Evolutionary conservation across 2,888 invertebrate genomes (phyloP).

Genomic region (Anorthoa munda): DNA sequence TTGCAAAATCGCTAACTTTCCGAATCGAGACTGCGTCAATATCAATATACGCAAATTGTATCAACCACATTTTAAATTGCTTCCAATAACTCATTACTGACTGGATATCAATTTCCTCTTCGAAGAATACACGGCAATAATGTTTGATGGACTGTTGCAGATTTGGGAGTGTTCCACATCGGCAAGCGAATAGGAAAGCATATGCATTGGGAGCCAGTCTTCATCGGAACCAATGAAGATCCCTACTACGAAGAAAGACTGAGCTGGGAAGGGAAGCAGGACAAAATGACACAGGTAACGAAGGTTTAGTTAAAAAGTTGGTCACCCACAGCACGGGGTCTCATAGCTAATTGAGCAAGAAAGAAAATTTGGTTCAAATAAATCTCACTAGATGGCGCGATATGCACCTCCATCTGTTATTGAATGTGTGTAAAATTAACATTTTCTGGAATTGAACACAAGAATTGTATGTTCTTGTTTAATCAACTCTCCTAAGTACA

Average conservation of each 20-base stretch:
- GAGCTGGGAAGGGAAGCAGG: conserved; percentile 98
- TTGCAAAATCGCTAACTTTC: conserved; percentile 81
- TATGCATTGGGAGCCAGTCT: conserved; percentile 98
- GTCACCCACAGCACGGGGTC: too few relatives aligned
- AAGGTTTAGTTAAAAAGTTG: neutral
- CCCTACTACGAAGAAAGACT: conserved; percentile 97
- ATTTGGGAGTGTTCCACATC: conserved; percentile 95
- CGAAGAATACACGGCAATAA: conserved; percentile 32
- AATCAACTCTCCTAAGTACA: too few relatives aligned
- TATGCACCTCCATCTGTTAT: too few relatives aligned
- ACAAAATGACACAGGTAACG: conserved; percentile 98
- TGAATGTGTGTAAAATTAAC: too few relatives aligned
- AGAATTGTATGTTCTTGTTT: too few relatives aligned
- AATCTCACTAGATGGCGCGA: too few relatives aligned
- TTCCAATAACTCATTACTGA: conserved; percentile 24
- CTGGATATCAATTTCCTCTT: conserved; percentile 33
- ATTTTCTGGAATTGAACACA: too few relatives aligned
- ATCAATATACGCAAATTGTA: conserved; percentile 53
- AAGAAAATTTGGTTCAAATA: too few relatives aligned
- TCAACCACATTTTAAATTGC: conserved; percentile 29
- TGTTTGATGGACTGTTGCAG: conserved; percentile 71
- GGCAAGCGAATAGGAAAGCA: conserved; percentile 95
- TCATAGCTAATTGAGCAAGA: too few relatives aligned
- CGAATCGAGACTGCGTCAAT: conserved; percentile 55
- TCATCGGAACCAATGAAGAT: conserved; percentile 97